Evolutionary conservation across 2,113 vertebrate genomes (phyloP), one percentile per base, ranked within the genome.

Genomic region (Eptesicus fuscus): DNA sequence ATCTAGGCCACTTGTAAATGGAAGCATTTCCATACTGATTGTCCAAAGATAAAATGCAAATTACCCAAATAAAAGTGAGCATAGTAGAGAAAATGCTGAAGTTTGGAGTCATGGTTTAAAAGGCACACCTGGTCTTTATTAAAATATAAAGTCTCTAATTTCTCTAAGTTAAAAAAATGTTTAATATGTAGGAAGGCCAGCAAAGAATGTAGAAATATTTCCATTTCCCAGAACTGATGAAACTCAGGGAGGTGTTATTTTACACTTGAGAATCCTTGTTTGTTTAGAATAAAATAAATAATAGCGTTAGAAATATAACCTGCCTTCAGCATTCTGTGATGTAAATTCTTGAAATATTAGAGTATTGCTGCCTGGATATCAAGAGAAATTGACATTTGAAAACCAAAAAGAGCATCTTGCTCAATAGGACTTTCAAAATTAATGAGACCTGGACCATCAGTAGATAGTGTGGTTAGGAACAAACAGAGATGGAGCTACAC

Each of bases 41-140:
- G 61, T 79, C 76, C 87, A 77, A 92, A 90, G 67, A 82, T 67
- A 93, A 92, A 93, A 97, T 92, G 83, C n/a, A 94, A 92, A 97
- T 94, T 95, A 71, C 30, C 56, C 37, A 88, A 88, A 90, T 84
- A 94, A 97, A 96, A 65, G 4, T 65, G 82, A 96, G 17, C 37
- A 13, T 13, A 28, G 18, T 23, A 74, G 56, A 96, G 61, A 90
- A 82, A 93, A 65, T 35, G 70, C 70, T 69, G 42, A 80, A 35
- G 25, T 90, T 91, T n/a, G 59, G 32, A 89, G 40, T 32, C n/a
- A 25, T 61, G 59, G 85, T 95, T 44, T 40, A 28, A 91, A 93
- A 83, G 69, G 40, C 79, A 91, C 79, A 97, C 93, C 93, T 96
- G 95, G 25, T 67, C 65, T 84, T 96, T 44, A 86, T 4, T 90